Conservation (phyloP, 1,140 invertebrate genomes). For the Heliconius nattereri region DNA sequence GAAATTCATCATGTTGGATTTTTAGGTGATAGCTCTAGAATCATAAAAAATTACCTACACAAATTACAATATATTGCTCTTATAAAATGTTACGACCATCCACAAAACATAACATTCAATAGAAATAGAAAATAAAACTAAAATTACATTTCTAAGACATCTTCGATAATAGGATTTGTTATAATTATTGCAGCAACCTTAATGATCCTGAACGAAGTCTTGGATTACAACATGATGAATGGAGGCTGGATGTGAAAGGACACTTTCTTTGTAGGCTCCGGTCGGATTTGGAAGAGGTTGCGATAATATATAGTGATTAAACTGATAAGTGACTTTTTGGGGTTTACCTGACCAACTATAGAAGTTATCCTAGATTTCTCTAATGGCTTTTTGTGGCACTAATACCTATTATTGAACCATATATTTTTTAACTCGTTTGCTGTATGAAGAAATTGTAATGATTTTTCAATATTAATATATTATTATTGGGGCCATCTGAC, state of each 20-base stretch:
- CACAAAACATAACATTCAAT: neutral
- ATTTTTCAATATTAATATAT: no score
- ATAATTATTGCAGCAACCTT: constrained; percentile 25
- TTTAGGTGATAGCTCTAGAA: no score
- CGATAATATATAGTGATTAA: constrained; percentile 16
- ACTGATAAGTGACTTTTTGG: neutral
- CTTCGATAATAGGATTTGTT: constrained; percentile 30
- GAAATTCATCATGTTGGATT: no score
- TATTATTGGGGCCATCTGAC: no score
- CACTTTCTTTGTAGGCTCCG: constrained; percentile 17
- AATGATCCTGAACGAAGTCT: constrained; percentile 32
- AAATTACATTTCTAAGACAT: neutral
- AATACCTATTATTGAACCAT: neutral
- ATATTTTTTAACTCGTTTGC: no score
- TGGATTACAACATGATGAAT: constrained; percentile 34
- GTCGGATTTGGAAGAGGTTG: constrained; percentile 1
- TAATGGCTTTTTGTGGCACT: neutral
- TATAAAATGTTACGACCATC: neutral
- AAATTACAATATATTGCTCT: no score
- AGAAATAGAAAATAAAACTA: neutral
- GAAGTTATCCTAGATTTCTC: neutral
- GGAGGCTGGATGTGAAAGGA: constrained; percentile 14
- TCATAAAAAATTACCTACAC: no score
- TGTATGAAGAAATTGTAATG: no score
- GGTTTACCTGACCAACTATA: neutral